phyloP scores from a whole-genome alignment of 2,888 invertebrate species.

The Arge pagana region DNA sequence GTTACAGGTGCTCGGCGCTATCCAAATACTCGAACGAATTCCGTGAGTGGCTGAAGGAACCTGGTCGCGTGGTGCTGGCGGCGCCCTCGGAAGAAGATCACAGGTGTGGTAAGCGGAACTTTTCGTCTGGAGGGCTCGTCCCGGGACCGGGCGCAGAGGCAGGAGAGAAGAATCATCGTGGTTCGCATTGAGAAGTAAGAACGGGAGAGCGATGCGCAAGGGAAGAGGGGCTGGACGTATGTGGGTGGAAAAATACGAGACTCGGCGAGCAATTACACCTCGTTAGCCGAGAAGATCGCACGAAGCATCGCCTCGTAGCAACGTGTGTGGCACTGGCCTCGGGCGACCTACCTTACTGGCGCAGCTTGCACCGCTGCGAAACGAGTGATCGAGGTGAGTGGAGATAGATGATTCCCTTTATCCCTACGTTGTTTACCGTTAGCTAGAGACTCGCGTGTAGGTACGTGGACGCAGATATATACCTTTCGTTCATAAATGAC shows the following conservation, averaged over 20 bases:
- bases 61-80: slow-evolving; percentile 18
- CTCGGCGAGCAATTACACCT: slow-evolving; percentile 40
- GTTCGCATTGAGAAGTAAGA: slow-evolving; percentile 1
- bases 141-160: slow-evolving; percentile 13
- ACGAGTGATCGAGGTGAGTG: no score
- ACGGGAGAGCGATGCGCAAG: not conserved
- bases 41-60: not conserved
- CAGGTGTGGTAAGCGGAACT: slow-evolving; percentile 10
- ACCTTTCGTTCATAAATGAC: no score
- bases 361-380: slow-evolving; percentile 26
- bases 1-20: no score
- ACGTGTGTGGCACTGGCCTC: slow-evolving; percentile 42
- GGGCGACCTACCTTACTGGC: slow-evolving; percentile 24
- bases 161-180: slow-evolving; percentile 18
- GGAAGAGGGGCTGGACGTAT: slow-evolving; percentile 26
- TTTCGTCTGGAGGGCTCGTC: no score
- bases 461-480: slow-evolving; percentile 11
- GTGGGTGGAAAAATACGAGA: slow-evolving; percentile 40
- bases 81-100: slow-evolving; percentile 18
- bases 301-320: slow-evolving; percentile 38
- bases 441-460: no score
- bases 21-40: no score
- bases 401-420: no score
- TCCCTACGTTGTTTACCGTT: no score
- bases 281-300: slow-evolving; percentile 40